phyloP scores from a whole-genome alignment of 2,797 vertebrate species.

The Pachyuromys duprasi region DNA sequence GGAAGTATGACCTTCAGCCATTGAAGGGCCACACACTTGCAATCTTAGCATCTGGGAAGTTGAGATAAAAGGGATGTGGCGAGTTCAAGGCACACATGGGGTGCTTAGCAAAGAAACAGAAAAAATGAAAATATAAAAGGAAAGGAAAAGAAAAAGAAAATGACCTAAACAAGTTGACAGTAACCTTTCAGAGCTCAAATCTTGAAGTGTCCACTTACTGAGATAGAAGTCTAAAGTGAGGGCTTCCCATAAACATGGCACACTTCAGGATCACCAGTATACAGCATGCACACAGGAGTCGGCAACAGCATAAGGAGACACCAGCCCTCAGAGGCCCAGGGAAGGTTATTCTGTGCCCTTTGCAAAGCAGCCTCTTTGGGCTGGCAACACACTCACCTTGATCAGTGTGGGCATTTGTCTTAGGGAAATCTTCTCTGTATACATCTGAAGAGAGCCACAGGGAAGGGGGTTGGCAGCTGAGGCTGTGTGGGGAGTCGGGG shows the following conservation, averaged over 20 bases:
- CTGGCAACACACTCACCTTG: not conserved
- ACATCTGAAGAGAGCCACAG: not conserved
- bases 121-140: not conserved
- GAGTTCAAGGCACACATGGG: not conserved
- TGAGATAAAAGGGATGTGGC: not conserved
- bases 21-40: not conserved
- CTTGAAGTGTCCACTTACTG: not conserved
- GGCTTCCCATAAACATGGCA: not conserved
- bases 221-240: not conserved
- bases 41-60: not conserved
- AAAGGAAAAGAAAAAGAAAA: not conserved
- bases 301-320: not conserved
- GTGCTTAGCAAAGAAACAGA: not conserved
- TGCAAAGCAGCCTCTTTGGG: not conserved
- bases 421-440: constrained; percentile 30
- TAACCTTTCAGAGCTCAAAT: not conserved
- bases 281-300: accelerated
- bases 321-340: not conserved
- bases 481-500: not conserved
- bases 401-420: not conserved
- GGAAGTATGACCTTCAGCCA: not conserved
- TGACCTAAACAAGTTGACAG: not conserved
- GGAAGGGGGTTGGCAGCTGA: constrained; percentile 10
- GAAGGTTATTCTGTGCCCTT: not conserved
- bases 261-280: too few species aligned